Percentiles rank a stretch among this genome's conserved stretches.
Evolutionary conservation across 2,113 vertebrate species (phyloP).

Genomic region (Progne subis): DNA sequence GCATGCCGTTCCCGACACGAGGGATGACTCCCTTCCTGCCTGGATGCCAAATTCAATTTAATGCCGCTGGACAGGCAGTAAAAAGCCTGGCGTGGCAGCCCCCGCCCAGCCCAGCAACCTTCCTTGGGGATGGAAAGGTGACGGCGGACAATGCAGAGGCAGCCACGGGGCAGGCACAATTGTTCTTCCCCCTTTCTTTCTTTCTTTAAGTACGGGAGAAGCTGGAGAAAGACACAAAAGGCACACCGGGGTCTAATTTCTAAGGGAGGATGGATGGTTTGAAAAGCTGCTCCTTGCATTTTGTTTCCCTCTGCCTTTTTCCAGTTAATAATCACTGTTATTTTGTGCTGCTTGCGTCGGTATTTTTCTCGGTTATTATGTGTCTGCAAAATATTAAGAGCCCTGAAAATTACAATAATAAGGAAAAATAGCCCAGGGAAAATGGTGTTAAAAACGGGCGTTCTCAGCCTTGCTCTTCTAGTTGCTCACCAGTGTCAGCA

Average conservation of each 20-base stretch:
- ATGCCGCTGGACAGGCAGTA: background rate
- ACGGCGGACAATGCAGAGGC: background rate
- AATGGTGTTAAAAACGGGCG: background rate
- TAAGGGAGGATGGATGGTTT: background rate
- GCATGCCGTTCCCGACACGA: background rate
- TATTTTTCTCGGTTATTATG: conserved; percentile 17
- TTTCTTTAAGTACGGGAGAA: background rate
- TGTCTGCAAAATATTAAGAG: conserved; percentile 33
- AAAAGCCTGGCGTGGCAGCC: background rate
- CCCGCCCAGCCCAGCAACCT: background rate
- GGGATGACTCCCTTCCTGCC: conserved; percentile 45
- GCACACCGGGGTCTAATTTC: background rate
- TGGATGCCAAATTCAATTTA: conserved; percentile 8
- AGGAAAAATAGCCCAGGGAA: background rate
- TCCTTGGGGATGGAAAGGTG: background rate
- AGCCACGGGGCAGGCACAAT: background rate
- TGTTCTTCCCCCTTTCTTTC: background rate
- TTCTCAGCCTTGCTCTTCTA: background rate
- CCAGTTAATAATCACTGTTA: conserved; percentile 10
- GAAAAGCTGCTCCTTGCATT: background rate
- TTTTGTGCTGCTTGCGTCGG: background rate
- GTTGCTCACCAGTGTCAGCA: background rate
- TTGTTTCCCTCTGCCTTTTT: conserved; percentile 12
- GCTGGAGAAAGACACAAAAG: background rate
- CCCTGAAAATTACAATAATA: conserved; percentile 16